Evolutionary conservation across 2,797 vertebrate species (phyloP).

Genomic region (Synaphobranchus kaupii): DNA sequence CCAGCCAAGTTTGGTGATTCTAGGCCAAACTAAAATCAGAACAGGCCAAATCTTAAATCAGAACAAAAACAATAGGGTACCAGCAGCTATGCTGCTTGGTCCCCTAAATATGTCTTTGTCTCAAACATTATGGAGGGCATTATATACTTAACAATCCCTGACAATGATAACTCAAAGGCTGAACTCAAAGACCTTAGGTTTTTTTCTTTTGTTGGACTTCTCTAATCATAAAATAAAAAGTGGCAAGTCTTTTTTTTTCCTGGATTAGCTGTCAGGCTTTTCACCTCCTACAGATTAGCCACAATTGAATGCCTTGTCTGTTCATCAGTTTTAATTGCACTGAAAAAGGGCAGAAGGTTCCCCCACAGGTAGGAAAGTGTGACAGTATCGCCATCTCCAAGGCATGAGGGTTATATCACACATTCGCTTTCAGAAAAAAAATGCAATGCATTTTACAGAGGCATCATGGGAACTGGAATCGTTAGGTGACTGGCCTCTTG

Average conservation of each 20-base stretch:
- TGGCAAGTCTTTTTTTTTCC: constrained; percentile 11
- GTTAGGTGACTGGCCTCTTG: neutral
- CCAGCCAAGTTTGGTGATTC: no score
- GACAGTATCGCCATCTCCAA: constrained; percentile 10
- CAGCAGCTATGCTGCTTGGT: no score
- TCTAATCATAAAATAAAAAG: constrained; percentile 14
- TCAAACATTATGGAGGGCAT: no score
- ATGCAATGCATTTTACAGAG: constrained; percentile 3
- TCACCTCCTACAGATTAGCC: constrained; percentile 32
- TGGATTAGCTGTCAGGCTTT: constrained; percentile 26
- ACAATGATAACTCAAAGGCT: no score
- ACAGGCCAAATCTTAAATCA: no score
- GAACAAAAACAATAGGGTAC: no score
- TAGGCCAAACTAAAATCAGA: no score
- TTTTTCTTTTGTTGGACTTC: constrained; percentile 5
- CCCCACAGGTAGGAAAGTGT: constrained; percentile 14
- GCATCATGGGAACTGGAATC: neutral
- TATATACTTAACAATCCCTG: no score
- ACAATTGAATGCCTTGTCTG: constrained; percentile 36
- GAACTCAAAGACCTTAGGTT: no score
- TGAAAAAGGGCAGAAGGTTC: constrained; percentile 6
- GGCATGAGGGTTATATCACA: neutral
- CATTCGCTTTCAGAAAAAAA: neutral
- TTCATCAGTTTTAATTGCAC: constrained; percentile 39
- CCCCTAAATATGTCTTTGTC: no score